Base-by-base conservation (phyloP, 1,140 invertebrate species). In the Zophobas morio region DNA sequence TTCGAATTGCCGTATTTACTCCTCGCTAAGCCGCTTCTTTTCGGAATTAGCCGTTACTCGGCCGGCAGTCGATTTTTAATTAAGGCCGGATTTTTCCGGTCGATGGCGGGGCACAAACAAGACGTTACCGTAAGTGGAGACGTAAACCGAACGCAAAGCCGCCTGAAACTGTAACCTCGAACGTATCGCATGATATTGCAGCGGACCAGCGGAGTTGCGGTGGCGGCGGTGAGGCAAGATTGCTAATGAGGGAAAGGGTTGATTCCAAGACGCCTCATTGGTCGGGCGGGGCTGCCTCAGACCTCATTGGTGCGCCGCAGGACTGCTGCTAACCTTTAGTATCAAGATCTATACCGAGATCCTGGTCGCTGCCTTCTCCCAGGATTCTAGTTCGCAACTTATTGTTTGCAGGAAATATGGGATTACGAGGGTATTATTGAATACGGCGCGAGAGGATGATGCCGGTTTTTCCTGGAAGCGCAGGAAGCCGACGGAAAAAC, bases 271-370 rank as follows among this genome's bases (percentile, higher is more conserved):
- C 84, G 82, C 81, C 81, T 81, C 81, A 84, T 84, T 85, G 84
- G 84, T 84, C 81, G 81, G 80, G 84, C 81, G 82, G 84, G 84
- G 83, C 81, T 78, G 77, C 82, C 84, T 82, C 82, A 83, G 81
- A 84, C 83, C 82, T 81, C 83, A 84, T 84, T 85, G 84, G 84
- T 78, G 79, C 79, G 79, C 84, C 84, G 79, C 84, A 84, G 81
- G 82, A 82, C 78, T 83, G 80, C 79, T 81, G 80, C 80, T 82
- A 81, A 84, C 83, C 81, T 82, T 82, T 81, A 81, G 81, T 83
- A 84, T 84, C 82, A 85, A 84, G 84, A 84, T 85, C 84, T 83
- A 83, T 84, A 82, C 78, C 78, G 39, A 51, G 71, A 74, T 74
- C 54, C 63, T 63, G 57, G 75, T 56, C 71, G 71, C 71, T 56